Percentiles rank a stretch among this genome's conserved stretches.
phyloP scores from a whole-genome alignment of 2,797 vertebrate species.

The Enteromius mattozi region DNA sequence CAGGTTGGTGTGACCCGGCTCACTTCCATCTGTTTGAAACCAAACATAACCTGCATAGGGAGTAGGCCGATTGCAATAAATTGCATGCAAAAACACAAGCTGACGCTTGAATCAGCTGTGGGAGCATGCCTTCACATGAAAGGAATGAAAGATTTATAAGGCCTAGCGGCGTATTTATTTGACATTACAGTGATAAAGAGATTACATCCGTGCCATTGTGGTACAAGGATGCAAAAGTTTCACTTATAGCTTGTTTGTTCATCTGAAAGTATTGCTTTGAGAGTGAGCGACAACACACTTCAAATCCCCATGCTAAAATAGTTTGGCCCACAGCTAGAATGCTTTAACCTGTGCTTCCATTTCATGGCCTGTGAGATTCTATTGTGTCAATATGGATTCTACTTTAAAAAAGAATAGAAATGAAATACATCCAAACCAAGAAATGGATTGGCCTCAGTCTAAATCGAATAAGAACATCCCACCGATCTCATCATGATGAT shows the following conservation, averaged over 20 bases:
- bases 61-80: slow-evolving; percentile 53
- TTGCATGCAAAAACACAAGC: slow-evolving; percentile 29
- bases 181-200: slow-evolving; percentile 53
- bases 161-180: slow-evolving; percentile 68
- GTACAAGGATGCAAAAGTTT: slow-evolving; percentile 46
- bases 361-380: slow-evolving; percentile 71
- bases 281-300: slow-evolving; percentile 40
- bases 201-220: slow-evolving; percentile 48
- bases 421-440: slow-evolving; percentile 81
- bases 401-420: slow-evolving; percentile 75
- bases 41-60: slow-evolving; percentile 51
- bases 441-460: slow-evolving; percentile 72
- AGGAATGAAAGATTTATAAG: slow-evolving; percentile 74
- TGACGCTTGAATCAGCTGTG: slow-evolving; percentile 51
- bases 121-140: slow-evolving; percentile 51
- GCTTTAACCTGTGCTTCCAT: slow-evolving; percentile 59
- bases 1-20: slow-evolving; percentile 78
- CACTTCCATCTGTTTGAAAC: slow-evolving; percentile 52
- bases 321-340: slow-evolving; percentile 55
- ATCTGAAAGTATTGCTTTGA: slow-evolving; percentile 56
- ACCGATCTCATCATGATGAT: slow-evolving; percentile 75
- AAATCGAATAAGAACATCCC: slow-evolving; percentile 66
- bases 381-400: slow-evolving; percentile 82
- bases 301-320: slow-evolving; percentile 61
- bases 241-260: slow-evolving; percentile 57